Percentiles rank a stretch among this genome's conserved stretches.
phyloP scores from a whole-genome alignment of 2,797 vertebrate genomes.

The Gallinago nigripennis region DNA sequence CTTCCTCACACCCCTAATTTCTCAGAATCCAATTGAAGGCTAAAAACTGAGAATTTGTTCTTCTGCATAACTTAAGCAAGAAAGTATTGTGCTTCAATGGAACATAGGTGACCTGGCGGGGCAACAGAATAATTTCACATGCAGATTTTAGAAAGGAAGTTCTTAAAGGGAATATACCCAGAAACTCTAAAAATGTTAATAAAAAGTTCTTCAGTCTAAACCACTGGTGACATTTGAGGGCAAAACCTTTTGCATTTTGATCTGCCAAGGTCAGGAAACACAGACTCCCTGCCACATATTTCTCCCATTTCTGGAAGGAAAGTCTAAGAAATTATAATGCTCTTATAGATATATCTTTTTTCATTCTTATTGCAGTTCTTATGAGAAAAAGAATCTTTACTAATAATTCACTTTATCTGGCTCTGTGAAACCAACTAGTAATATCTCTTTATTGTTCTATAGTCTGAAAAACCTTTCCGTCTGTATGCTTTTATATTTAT shows the following conservation, averaged over 20 bases:
- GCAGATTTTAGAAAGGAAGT: conserved; percentile 26
- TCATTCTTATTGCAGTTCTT: conserved; percentile 6
- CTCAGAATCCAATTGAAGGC: not conserved
- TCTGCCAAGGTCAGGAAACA: conserved; percentile 39
- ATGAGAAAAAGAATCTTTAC: conserved; percentile 27
- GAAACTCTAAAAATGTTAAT: conserved; percentile 62
- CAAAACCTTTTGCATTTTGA: conserved; percentile 58
- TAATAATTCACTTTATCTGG: conserved; percentile 39
- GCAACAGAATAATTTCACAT: conserved; percentile 53
- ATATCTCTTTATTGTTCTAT: conserved; percentile 3
- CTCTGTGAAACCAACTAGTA: not conserved
- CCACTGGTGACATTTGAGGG: conserved; percentile 14
- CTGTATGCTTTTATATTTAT: conserved; percentile 52
- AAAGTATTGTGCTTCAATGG: conserved; percentile 30
- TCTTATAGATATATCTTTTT: conserved; percentile 13
- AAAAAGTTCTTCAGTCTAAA: conserved; percentile 34
- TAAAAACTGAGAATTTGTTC: not conserved
- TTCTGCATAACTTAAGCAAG: conserved; percentile 42
- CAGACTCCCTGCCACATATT: not conserved
- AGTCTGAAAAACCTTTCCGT: conserved; percentile 25
- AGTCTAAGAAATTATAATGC: conserved; percentile 31
- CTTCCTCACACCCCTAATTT: not conserved
- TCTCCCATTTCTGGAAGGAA: conserved; percentile 1
- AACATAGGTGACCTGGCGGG: not conserved
- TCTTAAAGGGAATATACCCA: conserved; percentile 46